Percentiles rank a stretch among this genome's conserved stretches.
These are phyloP conservation scores for Rhodophaea formosa DNA, from an alignment of 2,888 invertebrate genomes.

Conservation along the genomic window DNA sequence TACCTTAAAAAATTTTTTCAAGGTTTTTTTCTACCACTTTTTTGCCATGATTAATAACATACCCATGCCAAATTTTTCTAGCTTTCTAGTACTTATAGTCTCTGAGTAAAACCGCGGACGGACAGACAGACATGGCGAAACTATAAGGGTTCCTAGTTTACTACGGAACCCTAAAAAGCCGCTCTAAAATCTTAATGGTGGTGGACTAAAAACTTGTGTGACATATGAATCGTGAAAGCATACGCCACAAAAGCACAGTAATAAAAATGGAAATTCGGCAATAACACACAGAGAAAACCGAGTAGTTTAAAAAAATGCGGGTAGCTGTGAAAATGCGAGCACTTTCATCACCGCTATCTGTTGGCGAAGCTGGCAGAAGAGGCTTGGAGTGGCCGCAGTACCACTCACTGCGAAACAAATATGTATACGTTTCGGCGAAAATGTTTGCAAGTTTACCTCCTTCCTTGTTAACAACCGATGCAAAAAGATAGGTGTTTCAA, in stretches of 20 bases:
- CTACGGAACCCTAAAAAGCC: too few relatives aligned
- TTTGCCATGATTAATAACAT: too few relatives aligned
- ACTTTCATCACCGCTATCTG: constrained; percentile 34
- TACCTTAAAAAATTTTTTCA: too few relatives aligned
- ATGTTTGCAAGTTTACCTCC: constrained; percentile 31
- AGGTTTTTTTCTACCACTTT: too few relatives aligned
- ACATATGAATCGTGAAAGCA: constrained; percentile 11
- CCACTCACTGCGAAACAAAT: constrained; percentile 43
- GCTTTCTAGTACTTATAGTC: too few relatives aligned
- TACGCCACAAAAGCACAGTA: constrained; percentile 2
- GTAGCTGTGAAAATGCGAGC: constrained; percentile 34
- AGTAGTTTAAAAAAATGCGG: constrained; percentile 16
- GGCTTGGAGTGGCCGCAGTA: constrained; percentile 42
- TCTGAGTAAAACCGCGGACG: too few relatives aligned
- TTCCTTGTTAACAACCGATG: too few relatives aligned
- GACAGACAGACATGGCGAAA: too few relatives aligned
- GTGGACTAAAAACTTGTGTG: background rate
- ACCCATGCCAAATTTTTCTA: too few relatives aligned
- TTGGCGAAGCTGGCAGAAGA: constrained; percentile 36
- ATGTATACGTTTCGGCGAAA: constrained; percentile 37
- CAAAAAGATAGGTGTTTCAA: too few relatives aligned
- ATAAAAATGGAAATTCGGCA: constrained; percentile 10
- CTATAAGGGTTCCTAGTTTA: too few relatives aligned
- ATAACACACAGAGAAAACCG: constrained; percentile 9
- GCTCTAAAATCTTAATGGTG: background rate